Conservation (phyloP, 2,888 invertebrate genomes). For the Merodon equestris region DNA sequence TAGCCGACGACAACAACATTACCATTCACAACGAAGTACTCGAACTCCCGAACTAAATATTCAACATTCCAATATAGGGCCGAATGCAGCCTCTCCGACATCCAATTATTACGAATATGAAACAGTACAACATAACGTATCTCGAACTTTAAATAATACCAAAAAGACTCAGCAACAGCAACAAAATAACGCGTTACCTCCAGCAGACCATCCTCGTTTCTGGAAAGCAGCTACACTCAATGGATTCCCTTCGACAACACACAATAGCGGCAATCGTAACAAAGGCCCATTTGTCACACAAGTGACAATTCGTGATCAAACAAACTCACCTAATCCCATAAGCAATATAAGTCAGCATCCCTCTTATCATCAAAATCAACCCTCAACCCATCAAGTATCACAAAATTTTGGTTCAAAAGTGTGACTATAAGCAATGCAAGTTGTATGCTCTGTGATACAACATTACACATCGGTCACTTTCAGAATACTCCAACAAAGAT, state of each 20-base stretch:
- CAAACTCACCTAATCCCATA: slow-evolving; percentile 66
- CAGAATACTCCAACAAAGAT: too few relatives aligned
- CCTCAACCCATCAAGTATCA: slow-evolving; percentile 69
- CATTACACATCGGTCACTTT: too few relatives aligned
- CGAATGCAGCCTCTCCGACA: slow-evolving; percentile 81
- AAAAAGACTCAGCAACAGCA: slow-evolving; percentile 71
- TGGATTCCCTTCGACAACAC: slow-evolving; percentile 75
- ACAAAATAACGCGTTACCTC: slow-evolving; percentile 66
- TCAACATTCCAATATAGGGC: slow-evolving; percentile 70
- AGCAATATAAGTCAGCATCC: slow-evolving; percentile 71
- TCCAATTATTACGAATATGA: slow-evolving; percentile 93
- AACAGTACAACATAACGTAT: slow-evolving; percentile 84
- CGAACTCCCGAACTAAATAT: slow-evolving; percentile 81
- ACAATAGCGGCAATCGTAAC: slow-evolving; percentile 76
- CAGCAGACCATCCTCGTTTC: slow-evolving; percentile 75
- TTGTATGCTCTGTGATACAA: too few relatives aligned
- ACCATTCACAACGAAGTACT: slow-evolving; percentile 82
- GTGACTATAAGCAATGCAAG: slow-evolving; percentile 76
- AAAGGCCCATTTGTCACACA: slow-evolving; percentile 83
- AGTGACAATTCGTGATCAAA: slow-evolving; percentile 82
- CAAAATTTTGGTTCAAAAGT: slow-evolving; percentile 78
- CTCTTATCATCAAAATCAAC: slow-evolving; percentile 76
- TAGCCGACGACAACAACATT: slow-evolving; percentile 85
- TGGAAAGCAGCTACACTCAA: slow-evolving; percentile 77
- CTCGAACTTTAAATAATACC: slow-evolving; percentile 77